A percentile compares a stretch with the other conserved stretches of the same genome.
Evolutionary conservation across 2,113 vertebrate genomes (phyloP).

Genomic region (Seriola dumerili): DNA sequence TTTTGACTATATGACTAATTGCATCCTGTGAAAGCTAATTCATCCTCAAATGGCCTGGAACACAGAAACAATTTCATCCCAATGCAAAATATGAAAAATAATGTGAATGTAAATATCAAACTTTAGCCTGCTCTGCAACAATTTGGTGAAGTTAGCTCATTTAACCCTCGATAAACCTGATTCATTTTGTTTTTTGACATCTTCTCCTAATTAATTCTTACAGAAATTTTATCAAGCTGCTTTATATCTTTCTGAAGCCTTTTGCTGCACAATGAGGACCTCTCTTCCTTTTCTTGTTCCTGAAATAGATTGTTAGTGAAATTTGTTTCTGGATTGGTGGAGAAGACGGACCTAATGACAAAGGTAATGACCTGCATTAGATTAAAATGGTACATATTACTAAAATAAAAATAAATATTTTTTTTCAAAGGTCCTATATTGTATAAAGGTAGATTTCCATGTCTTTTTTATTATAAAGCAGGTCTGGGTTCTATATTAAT

Average conservation of each 20-base stretch:
- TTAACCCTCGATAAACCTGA: neutral
- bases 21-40: constrained; percentile 22
- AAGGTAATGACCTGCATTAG: neutral
- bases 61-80: neutral
- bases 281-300: neutral
- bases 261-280: no score
- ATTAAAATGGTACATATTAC: no score
- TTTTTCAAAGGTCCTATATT: neutral
- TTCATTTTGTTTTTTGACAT: neutral
- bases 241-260: no score
- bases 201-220: neutral
- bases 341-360: neutral
- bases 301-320: neutral
- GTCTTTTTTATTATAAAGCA: no score
- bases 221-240: neutral
- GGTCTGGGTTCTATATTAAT: no score
- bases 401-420: neutral
- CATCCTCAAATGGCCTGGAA: constrained; percentile 8
- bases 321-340: neutral
- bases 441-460: no score
- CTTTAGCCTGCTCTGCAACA: neutral
- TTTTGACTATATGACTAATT: constrained; percentile 26
- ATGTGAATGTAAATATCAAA: neutral
- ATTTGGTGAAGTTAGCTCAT: neutral
- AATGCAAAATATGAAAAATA: constrained; percentile 1